Conservation (phyloP, 92 coral and sea anemone genomes). For the Meandrina meandrites region DNA sequence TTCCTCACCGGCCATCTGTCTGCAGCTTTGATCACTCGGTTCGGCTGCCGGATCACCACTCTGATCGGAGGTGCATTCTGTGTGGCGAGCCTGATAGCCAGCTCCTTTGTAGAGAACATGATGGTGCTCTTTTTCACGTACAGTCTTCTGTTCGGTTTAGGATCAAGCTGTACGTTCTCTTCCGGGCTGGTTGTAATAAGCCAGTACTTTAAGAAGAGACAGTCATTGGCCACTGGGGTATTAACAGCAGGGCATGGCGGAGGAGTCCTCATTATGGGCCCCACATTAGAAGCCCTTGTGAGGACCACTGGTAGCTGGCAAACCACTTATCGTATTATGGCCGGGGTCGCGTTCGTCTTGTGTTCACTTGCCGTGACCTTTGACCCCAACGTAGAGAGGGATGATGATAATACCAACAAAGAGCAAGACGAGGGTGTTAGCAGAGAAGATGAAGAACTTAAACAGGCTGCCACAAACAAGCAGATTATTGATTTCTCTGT, state of each 20-base stretch:
- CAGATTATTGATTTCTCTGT: constrained; percentile 3
- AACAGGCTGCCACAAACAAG: background rate
- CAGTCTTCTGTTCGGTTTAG: constrained; percentile 50
- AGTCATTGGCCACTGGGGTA: constrained; percentile 53
- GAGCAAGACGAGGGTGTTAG: background rate
- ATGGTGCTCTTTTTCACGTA: constrained; percentile 42
- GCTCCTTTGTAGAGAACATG: constrained; percentile 40
- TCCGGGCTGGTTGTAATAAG: constrained; percentile 41
- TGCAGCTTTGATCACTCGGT: constrained; percentile 1
- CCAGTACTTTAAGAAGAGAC: constrained; percentile 48
- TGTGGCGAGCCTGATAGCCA: background rate
- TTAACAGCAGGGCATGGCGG: constrained; percentile 51
- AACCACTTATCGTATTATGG: constrained; percentile 34
- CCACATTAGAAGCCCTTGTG: constrained; percentile 40
- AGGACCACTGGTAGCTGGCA: constrained; percentile 47
- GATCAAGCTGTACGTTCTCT: constrained; percentile 28
- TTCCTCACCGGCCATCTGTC: constrained; percentile 29
- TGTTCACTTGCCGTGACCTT: constrained; percentile 36
- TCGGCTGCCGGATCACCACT: constrained; percentile 38
- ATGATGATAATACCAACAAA: background rate
- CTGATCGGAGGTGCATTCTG: constrained; percentile 27
- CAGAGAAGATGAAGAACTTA: background rate
- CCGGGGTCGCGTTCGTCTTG: constrained; percentile 26
- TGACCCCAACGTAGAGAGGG: constrained; percentile 48
- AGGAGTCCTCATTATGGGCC: constrained; percentile 55